Percentiles rank a stretch among this genome's conserved stretches.
These are phyloP conservation scores for Cynopterus brachyotis DNA, from an alignment of 2,113 vertebrate genomes.

Conservation along the genomic window DNA sequence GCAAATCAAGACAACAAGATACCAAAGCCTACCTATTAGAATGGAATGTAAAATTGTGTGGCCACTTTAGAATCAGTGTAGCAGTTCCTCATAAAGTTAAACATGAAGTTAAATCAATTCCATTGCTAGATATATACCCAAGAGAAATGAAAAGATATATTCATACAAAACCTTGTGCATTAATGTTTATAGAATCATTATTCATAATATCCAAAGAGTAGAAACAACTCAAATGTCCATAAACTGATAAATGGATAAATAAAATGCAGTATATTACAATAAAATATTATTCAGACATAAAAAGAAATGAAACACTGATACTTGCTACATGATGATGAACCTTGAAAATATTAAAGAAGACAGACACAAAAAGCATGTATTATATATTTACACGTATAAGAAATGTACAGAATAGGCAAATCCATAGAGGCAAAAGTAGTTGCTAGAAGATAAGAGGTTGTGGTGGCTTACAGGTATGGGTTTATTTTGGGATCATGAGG, in stretches of 20 bases:
- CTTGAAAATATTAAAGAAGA: neutral
- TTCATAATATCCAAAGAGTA: neutral
- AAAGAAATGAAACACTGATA: neutral
- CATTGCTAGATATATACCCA: neutral
- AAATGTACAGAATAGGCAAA: neutral
- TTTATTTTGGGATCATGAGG: neutral
- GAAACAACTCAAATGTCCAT: neutral
- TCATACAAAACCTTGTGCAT: neutral
- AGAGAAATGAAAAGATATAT: conserved; percentile 14
- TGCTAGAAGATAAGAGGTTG: neutral
- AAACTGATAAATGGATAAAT: neutral
- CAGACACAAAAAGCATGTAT: neutral
- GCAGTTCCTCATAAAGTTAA: neutral
- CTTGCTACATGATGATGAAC: neutral
- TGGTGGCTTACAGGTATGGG: neutral
- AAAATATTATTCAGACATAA: neutral
- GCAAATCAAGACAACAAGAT: neutral
- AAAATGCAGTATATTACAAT: neutral
- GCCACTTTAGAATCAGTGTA: neutral
- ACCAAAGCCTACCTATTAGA: neutral
- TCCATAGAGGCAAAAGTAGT: neutral
- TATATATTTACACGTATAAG: neutral
- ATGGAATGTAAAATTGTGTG: neutral
- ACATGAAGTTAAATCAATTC: neutral
- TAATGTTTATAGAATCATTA: neutral